Conservation (phyloP, 2,888 invertebrate genomes). For the Chalcis sispes region DNA sequence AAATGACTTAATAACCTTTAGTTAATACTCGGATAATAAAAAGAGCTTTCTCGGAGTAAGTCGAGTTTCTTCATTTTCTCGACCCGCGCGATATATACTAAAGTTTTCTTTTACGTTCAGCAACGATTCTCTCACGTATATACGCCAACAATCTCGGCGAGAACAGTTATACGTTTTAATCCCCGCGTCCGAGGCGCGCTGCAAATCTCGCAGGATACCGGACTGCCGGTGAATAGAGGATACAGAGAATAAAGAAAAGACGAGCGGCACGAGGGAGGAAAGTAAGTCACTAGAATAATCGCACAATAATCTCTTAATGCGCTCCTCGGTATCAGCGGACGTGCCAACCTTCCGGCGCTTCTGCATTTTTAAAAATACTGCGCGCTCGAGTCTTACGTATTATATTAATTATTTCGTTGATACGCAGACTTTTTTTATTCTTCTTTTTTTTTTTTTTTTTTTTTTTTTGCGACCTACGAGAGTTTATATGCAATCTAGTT, state of each 20-base stretch:
- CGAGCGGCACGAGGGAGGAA: constrained; percentile 11
- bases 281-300: constrained; percentile 29
- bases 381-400: neutral
- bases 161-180: constrained; percentile 32
- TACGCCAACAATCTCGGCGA: neutral
- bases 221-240: neutral
- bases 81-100: too few relatives aligned
- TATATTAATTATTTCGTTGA: neutral
- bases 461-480: too few relatives aligned
- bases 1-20: too few relatives aligned
- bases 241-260: neutral
- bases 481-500: too few relatives aligned
- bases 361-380: constrained; percentile 6
- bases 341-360: constrained; percentile 1
- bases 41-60: too few relatives aligned
- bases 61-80: too few relatives aligned
- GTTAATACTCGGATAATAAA: too few relatives aligned
- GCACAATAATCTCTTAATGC: constrained; percentile 37
- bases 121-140: neutral
- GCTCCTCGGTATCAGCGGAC: neutral
- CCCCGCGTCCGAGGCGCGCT: neutral
- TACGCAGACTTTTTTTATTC: neutral
- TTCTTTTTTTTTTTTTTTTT: neutral
- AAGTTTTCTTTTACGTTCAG: too few relatives aligned
- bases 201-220: neutral